Conservation (phyloP, 2,888 invertebrate species). For the Drosophila melanocephala region DNA sequence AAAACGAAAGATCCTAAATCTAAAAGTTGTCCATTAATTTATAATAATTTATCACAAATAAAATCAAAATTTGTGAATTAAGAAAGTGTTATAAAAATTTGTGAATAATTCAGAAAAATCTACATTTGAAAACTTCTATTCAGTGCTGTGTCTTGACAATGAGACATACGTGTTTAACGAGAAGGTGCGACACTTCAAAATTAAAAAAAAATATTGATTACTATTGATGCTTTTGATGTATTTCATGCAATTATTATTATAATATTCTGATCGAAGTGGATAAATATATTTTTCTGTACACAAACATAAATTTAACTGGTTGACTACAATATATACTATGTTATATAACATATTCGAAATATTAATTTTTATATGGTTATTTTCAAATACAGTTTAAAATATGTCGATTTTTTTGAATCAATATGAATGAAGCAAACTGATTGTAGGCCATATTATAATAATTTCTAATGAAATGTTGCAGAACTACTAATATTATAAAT, state of each 20-base stretch:
- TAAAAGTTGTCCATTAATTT: not conserved
- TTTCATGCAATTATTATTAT: not conserved
- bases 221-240: not conserved
- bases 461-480: not conserved
- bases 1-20: not conserved
- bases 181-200: constrained; percentile 32
- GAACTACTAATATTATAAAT: not conserved
- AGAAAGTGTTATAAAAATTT: constrained; percentile 1
- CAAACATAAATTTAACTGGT: not conserved
- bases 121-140: constrained; percentile 3
- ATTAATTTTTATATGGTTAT: not conserved
- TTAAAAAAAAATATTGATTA: not conserved
- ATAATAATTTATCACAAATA: not conserved
- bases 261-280: not conserved
- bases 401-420: not conserved
- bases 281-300: not conserved
- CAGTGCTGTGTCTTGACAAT: constrained; percentile 38
- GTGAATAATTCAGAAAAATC: constrained; percentile 10
- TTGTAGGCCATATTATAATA: too few relatives aligned
- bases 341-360: not conserved
- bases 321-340: not conserved
- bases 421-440: too few relatives aligned
- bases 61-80: not conserved
- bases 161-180: constrained; percentile 25
- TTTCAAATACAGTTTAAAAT: not conserved